These are phyloP conservation scores for Regulus satrapa DNA, from an alignment of 2,113 vertebrate species.

Conservation along the genomic window DNA sequence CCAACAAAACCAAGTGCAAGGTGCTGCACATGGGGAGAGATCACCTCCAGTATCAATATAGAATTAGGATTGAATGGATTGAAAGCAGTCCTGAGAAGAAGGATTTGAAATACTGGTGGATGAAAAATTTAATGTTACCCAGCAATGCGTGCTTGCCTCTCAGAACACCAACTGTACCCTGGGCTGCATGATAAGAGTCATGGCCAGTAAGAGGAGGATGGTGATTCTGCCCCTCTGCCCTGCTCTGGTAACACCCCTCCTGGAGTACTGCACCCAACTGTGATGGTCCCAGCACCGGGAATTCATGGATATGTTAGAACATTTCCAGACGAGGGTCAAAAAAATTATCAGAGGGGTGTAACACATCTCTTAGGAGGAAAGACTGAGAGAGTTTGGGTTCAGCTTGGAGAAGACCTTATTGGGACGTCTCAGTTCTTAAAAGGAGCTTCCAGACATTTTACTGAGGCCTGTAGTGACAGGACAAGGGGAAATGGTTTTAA, in stretches of 20 bases:
- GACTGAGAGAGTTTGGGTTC: background rate
- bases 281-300: background rate
- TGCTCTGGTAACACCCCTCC: rapidly evolving
- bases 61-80: background rate
- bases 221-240: background rate
- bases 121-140: background rate
- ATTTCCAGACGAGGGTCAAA: background rate
- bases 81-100: background rate
- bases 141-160: rapidly evolving
- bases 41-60: background rate
- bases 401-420: background rate
- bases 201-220: background rate
- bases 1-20: background rate
- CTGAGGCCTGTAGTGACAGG: background rate
- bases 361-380: background rate
- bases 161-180: rapidly evolving
- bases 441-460: background rate
- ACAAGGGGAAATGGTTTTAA: background rate
- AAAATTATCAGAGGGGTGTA: background rate
- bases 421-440: background rate
- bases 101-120: background rate
- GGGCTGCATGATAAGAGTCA: background rate
- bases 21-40: background rate
- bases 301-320: background rate
- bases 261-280: background rate